Percentiles rank a stretch among this genome's conserved stretches.
Conservation (phyloP, 1,140 invertebrate species). For the Drosophila kepulauana region DNA sequence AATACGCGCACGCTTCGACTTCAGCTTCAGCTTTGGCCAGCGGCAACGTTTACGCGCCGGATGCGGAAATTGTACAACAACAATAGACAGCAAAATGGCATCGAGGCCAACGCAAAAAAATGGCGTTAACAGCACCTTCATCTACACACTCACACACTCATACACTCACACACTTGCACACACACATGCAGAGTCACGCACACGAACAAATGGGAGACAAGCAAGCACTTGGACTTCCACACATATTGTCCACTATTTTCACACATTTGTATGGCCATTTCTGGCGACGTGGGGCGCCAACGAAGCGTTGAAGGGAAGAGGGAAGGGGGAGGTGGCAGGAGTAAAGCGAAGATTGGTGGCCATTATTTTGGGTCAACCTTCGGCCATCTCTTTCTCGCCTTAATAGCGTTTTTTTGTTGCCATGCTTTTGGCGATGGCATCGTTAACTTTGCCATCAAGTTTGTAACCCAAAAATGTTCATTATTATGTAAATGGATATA, state of each 20-base stretch:
- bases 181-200: conserved; percentile 19
- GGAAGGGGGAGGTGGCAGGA: background rate
- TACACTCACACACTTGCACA: conserved; percentile 2
- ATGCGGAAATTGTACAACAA: conserved; percentile 80
- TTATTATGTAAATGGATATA: conserved; percentile 47
- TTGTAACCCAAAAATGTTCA: conserved; percentile 47
- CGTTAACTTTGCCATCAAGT: conserved; percentile 43
- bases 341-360: conserved; percentile 52
- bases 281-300: conserved; percentile 6
- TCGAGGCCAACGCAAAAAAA: conserved; percentile 55
- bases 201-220: conserved; percentile 51
- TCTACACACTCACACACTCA: conserved; percentile 33
- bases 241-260: conserved; percentile 79
- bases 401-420: conserved; percentile 20
- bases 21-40: conserved; percentile 3
- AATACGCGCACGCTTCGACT: conserved; percentile 54
- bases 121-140: conserved; percentile 65
- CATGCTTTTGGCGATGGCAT: conserved; percentile 30
- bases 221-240: conserved; percentile 50
- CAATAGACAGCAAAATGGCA: conserved; percentile 77
- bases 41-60: conserved; percentile 72
- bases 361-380: conserved; percentile 64
- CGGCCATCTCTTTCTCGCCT: conserved; percentile 42
- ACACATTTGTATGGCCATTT: conserved; percentile 67
- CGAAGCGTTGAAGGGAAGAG: background rate